Base-by-base conservation (phyloP, 1,140 invertebrate genomes). In the Trichoplusia ni region DNA sequence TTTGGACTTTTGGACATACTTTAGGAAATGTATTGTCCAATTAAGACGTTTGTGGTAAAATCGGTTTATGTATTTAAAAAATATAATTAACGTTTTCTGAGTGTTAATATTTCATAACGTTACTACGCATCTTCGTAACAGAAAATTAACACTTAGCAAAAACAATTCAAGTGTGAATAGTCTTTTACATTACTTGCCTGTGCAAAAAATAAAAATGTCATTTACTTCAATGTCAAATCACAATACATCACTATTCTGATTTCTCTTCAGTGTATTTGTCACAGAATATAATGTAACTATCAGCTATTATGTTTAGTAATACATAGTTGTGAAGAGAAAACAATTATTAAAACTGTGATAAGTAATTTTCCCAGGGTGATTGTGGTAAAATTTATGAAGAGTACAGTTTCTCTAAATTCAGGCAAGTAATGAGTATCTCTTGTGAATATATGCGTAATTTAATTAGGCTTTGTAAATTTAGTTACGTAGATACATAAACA, bases 401-500 rank as follows among this genome's bases (percentile, higher is more conserved):
- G 18, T 53, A 40, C 13, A 16, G 19, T 27, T 23, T 7, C 18
- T 16, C 1, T 27, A 27, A 38, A 4, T 14, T 38, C 33, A 54
- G 35, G 51, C 21, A 38, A 54, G 51, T 38, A 54, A 5, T n/a
- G n/a, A 14, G 14, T 0, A 7, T 46, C 9, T 25, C 4, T 25
- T 14, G 1, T 38, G 27, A 9, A 2, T 11, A 35, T 4, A 4
- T 16, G 8, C 5, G 18, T 54, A 38, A 54, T 54, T n/a, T 27
- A 54, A 54, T 54, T 54, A 54, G 0, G 19, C 19, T 37, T 23
- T 6, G 9, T 16, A 19, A 7, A 54, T 33, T 38, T 27, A 38
- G 35, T 38, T 54, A 54, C 51, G 51, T 54, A 37, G 33, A 11
- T 37, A 54, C 35, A 40, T 54, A 54, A 54, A 54, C 51, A 54